Percentiles rank a stretch among this genome's conserved stretches.
phyloP scores from a whole-genome alignment of 2,797 vertebrate genomes.

The Hafferia zeledoni region DNA sequence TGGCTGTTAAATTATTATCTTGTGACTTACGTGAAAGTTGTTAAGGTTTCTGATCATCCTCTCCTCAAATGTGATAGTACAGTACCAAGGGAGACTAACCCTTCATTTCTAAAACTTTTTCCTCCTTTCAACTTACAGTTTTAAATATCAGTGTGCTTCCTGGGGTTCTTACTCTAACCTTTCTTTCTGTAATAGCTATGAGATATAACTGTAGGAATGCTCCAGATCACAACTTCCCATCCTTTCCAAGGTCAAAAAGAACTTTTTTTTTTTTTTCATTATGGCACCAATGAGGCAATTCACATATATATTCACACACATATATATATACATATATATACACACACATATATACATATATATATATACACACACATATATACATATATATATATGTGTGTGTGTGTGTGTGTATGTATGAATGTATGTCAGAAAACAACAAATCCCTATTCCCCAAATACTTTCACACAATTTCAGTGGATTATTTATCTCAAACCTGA shows the following conservation, averaged over 20 bases:
- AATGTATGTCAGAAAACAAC: background rate
- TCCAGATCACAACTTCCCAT: background rate
- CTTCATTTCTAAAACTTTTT: background rate
- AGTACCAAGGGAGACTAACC: background rate
- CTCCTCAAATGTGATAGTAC: background rate
- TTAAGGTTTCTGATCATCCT: background rate
- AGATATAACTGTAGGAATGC: background rate
- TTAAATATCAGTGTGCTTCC: background rate
- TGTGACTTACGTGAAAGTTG: background rate
- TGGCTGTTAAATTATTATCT: background rate
- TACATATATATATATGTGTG: background rate
- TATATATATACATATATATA: no score
- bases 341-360: no score
- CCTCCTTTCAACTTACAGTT: background rate
- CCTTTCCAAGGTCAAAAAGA: constrained; percentile 1
- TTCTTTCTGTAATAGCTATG: background rate
- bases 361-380: no score
- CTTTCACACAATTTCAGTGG: background rate
- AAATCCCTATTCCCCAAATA: background rate
- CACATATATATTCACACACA: background rate
- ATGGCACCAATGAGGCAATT: background rate
- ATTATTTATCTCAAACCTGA: constrained; percentile 21
- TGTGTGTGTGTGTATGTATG: no score
- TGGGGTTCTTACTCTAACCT: background rate
- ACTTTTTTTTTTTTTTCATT: background rate